Conservation (phyloP, 2,888 invertebrate species). For the Neocrepidodera transversa region DNA sequence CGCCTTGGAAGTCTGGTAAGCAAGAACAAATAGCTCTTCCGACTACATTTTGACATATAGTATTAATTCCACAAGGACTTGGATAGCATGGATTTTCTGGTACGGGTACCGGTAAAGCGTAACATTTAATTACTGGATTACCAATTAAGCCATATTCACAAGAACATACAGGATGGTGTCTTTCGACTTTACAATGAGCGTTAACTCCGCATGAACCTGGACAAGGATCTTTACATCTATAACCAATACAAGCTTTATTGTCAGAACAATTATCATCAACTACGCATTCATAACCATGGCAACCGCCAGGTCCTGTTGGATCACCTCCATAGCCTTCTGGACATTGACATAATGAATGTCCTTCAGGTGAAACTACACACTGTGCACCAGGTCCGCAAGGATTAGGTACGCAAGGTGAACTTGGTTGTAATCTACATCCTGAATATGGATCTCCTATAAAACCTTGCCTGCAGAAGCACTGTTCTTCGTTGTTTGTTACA, state of each 20-base stretch:
- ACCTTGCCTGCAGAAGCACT: constrained; percentile 81
- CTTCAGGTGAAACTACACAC: constrained; percentile 73
- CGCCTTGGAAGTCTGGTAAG: constrained; percentile 76
- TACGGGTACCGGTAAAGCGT: constrained; percentile 63
- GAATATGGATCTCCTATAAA: constrained; percentile 81
- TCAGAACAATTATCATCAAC: constrained; percentile 79
- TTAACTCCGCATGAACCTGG: constrained; percentile 81
- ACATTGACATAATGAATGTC: constrained; percentile 76
- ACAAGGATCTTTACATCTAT: constrained; percentile 82
- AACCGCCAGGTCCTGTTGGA: constrained; percentile 74
- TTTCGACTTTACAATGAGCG: constrained; percentile 76
- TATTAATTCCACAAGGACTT: constrained; percentile 80
- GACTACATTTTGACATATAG: constrained; percentile 75
- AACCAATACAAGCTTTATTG: constrained; percentile 79
- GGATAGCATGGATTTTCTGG: constrained; percentile 75
- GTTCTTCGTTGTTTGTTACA: constrained; percentile 80
- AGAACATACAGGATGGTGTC: constrained; percentile 81
- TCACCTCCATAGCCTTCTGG: constrained; percentile 79
- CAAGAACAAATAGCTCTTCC: constrained; percentile 81
- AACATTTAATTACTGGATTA: constrained; percentile 79
- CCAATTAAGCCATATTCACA: constrained; percentile 77
- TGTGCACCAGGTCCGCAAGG: constrained; percentile 82
- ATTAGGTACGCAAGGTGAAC: constrained; percentile 76
- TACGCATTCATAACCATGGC: constrained; percentile 81
- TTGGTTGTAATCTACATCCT: constrained; percentile 75